Evolutionary conservation across 2,888 invertebrate genomes (phyloP).

Genomic region (Limnephilus auricula): DNA sequence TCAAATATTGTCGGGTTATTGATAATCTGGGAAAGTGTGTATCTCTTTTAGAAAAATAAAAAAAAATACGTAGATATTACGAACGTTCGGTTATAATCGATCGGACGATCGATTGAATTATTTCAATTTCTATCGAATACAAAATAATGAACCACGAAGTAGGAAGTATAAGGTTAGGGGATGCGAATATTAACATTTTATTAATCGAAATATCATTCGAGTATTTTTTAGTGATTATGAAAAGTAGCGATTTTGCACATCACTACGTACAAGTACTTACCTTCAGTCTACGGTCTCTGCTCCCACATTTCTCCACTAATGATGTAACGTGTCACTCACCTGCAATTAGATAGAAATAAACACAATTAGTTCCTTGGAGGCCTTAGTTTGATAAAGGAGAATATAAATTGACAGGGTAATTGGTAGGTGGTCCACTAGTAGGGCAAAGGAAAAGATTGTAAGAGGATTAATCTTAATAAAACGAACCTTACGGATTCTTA

Average conservation of each 20-base stretch:
- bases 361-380: constrained; percentile 14
- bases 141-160: too few relatives aligned
- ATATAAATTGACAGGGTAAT: neutral
- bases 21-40: too few relatives aligned
- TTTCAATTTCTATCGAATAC: too few relatives aligned
- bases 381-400: neutral
- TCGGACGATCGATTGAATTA: too few relatives aligned
- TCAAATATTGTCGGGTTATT: too few relatives aligned
- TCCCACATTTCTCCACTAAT: neutral
- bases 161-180: too few relatives aligned
- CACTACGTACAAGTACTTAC: constrained; percentile 17
- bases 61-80: too few relatives aligned
- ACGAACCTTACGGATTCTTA: neutral
- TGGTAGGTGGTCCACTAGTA: neutral
- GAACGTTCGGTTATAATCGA: too few relatives aligned
- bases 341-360: constrained; percentile 32
- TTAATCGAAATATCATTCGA: too few relatives aligned
- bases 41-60: too few relatives aligned
- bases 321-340: constrained; percentile 39
- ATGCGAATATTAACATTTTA: too few relatives aligned
- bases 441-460: neutral
- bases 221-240: neutral
- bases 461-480: neutral
- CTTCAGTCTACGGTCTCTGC: neutral
- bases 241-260: neutral